Conservation (phyloP, 1,140 invertebrate species). For the Trinorchestia longiramus region DNA sequence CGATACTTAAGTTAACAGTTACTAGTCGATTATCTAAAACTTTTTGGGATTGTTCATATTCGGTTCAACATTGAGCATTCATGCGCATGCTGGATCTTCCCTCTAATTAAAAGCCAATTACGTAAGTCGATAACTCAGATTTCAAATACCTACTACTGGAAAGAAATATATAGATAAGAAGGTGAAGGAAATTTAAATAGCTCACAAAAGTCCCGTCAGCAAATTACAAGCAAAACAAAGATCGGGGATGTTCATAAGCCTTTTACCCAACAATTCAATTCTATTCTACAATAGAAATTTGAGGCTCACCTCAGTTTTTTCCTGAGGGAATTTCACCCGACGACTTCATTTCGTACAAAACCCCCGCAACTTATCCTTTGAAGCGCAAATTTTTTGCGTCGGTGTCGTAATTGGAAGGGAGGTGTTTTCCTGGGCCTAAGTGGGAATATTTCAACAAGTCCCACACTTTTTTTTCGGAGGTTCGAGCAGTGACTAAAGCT, state of each 20-base stretch:
- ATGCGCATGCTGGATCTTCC: not conserved
- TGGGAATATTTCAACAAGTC: constrained; percentile 43
- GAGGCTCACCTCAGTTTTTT: not conserved
- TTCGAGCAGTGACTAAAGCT: constrained; percentile 26
- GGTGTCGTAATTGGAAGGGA: constrained; percentile 18
- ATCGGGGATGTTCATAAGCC: not conserved
- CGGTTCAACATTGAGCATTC: not conserved
- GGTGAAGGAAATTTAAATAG: not conserved
- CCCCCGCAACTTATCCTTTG: not conserved
- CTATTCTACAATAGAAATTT: not conserved
- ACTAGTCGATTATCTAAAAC: too few relatives aligned
- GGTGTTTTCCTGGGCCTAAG: constrained; percentile 45
- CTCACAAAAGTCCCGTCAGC: not conserved
- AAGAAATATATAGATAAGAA: not conserved
- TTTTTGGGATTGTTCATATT: not conserved
- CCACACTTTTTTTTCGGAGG: constrained; percentile 15
- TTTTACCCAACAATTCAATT: not conserved
- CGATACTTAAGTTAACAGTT: too few relatives aligned
- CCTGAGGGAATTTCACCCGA: not conserved
- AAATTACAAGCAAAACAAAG: not conserved
- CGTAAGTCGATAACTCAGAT: not conserved
- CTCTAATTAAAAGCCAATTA: not conserved
- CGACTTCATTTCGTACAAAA: constrained; percentile 21
- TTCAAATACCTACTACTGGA: not conserved
- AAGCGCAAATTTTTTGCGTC: not conserved